Conservation (phyloP, 1,140 invertebrate genomes). For the Drosophila bipectinata region DNA sequence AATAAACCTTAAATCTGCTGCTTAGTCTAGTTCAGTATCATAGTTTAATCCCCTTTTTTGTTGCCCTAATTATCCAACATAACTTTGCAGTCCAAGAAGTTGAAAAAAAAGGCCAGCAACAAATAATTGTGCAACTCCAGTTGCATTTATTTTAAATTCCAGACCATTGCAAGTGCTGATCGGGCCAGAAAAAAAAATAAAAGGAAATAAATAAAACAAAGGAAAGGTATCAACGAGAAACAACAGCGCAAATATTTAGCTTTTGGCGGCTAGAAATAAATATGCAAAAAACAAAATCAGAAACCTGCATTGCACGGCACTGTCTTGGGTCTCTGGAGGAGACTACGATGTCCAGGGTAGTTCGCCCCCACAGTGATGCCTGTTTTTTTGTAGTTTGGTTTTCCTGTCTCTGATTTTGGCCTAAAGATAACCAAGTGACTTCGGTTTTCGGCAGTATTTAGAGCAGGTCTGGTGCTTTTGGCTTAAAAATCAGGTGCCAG, state of each 20-base stretch:
- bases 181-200: conserved; percentile 5
- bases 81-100: conserved; percentile 48
- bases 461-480: conserved; percentile 10
- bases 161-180: conserved; percentile 60
- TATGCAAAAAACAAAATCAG: conserved; percentile 29
- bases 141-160: conserved; percentile 79
- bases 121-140: conserved; percentile 73
- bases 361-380: conserved; percentile 46
- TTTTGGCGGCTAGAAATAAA: conserved; percentile 50
- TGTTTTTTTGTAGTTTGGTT: conserved; percentile 16
- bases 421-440: conserved; percentile 57
- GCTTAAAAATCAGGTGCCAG: conserved; percentile 14
- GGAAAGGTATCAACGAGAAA: conserved; percentile 32
- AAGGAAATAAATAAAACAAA: not conserved
- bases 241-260: conserved; percentile 61
- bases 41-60: not conserved
- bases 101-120: conserved; percentile 32
- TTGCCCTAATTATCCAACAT: conserved; percentile 58
- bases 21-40: not conserved
- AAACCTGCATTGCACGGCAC: conserved; percentile 40
- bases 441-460: conserved; percentile 34
- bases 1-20: too few species aligned
- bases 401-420: conserved; percentile 49
- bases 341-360: conserved; percentile 9
- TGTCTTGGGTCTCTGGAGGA: conserved; percentile 12